phyloP scores from a whole-genome alignment of 2,888 invertebrate genomes.

The Lasius fuliginosus region DNA sequence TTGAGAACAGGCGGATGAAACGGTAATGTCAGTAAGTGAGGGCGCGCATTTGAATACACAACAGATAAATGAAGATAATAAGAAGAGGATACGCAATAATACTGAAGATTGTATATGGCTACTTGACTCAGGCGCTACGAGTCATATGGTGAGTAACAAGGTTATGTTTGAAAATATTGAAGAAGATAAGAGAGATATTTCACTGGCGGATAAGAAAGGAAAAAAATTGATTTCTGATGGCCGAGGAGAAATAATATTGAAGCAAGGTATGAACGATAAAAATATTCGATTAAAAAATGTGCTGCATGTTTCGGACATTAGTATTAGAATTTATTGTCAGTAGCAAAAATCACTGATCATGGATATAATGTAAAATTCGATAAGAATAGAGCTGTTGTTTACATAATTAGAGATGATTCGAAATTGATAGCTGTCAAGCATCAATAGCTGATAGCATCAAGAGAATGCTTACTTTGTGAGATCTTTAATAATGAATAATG shows the following conservation, averaged over 20 bases:
- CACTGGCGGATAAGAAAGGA: conserved; percentile 25
- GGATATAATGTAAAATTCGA: conserved; percentile 48
- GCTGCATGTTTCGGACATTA: conserved; percentile 40
- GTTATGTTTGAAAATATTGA: conserved; percentile 11
- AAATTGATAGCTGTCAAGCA: no score
- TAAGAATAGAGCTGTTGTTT: conserved; percentile 41
- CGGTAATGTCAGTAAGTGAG: not conserved
- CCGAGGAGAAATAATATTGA: conserved; percentile 7
- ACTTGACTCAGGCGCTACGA: conserved; percentile 49
- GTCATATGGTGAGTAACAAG: conserved; percentile 29
- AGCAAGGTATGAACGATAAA: conserved; percentile 18
- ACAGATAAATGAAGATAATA: not conserved
- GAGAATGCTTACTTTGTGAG: no score
- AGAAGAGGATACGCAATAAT: not conserved
- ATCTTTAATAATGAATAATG: no score
- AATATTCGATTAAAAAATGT: conserved; percentile 41
- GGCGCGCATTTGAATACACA: not conserved
- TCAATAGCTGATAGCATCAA: no score
- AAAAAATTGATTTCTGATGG: conserved; percentile 26
- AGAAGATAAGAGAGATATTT: not conserved
- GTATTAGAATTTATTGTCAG: conserved; percentile 45
- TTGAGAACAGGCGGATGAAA: not conserved
- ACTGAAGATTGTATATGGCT: conserved; percentile 3
- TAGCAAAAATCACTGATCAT: conserved; percentile 45
- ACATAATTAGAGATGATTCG: no score